Base-by-base conservation (phyloP, 2,888 invertebrate species). In the Eristalis intricaria region DNA sequence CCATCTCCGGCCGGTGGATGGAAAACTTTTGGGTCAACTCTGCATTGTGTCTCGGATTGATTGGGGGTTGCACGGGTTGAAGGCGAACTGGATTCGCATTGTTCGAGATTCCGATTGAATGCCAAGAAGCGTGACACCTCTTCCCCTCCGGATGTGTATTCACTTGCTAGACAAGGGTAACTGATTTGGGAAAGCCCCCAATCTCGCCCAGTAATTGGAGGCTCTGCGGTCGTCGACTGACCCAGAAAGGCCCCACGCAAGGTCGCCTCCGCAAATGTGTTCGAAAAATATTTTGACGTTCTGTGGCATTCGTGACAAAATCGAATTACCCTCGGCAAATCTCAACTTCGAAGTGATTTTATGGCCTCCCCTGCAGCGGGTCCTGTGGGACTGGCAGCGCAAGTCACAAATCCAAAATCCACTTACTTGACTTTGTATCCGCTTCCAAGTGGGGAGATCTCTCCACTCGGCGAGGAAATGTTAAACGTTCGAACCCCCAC, bases 1-100 rank as follows among this genome's bases (percentile, higher is more conserved):
- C 15, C n/a, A 13, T 32, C 29, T 35, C 19, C 22, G 58, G 56
- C 56, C 50, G 29, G 13, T 7, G 15, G 29, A 29, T n/a, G 35
- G 8, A 13, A 79, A 87, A 87, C 76, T 84, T 87, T 83, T 80
- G 84, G 87, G 87, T 87, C 87, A 87, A 84, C 50, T 69, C 69
- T 50, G 15, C 58, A 73, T 87, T 87, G 79, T 80, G 80, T 64
- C 63, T 71, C 50, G 40, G 80, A 84, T 87, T 87, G 87, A 87
- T 87, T 87, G 79, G 76, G 76, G 87, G 83, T 58, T 81, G 81
- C 22, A 22, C n/a, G 69, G 79, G 71, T 85, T 81, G 85, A 85
- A 85, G 81, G 76, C 77, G 73, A 75, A 50, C 22, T 70, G 80
- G 56, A 38, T 63, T 70, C n/a, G 32, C 43, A 69, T 84, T 84